phyloP scores from a whole-genome alignment of 92 coral and sea anemone genomes.

The Palythoa caribaeorum region DNA sequence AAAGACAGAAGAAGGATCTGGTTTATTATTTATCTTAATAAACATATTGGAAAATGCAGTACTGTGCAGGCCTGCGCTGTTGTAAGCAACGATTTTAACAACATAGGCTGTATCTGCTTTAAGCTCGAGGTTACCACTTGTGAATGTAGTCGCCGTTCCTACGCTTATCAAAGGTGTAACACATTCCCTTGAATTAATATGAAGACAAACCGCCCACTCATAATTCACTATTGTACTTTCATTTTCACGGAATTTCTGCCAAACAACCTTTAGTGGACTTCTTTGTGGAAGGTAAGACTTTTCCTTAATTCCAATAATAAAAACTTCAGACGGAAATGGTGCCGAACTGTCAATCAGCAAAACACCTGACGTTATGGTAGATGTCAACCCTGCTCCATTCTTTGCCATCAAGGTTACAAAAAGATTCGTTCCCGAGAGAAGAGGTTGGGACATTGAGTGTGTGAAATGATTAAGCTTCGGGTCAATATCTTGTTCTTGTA shows the following conservation, averaged over 20 bases:
- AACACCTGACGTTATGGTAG: constrained; percentile 39
- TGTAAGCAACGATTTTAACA: constrained; percentile 67
- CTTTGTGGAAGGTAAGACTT: constrained; percentile 56
- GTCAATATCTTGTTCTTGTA: constrained; percentile 41
- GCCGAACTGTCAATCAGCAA: constrained; percentile 74
- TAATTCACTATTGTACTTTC: constrained; percentile 72
- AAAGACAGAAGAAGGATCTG: constrained; percentile 71
- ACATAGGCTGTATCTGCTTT: constrained; percentile 66
- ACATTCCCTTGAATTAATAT: constrained; percentile 38
- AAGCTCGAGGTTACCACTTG: constrained; percentile 53
- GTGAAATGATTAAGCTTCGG: constrained; percentile 16
- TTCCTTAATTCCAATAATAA: constrained; percentile 55
- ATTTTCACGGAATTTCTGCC: constrained; percentile 69
- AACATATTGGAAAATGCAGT: constrained; percentile 49
- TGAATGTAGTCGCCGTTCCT: constrained; percentile 50
- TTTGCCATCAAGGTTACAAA: constrained; percentile 56
- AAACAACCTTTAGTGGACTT: constrained; percentile 54
- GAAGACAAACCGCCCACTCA: constrained; percentile 79
- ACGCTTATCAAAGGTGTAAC: constrained; percentile 59
- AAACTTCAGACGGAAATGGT: constrained; percentile 66
- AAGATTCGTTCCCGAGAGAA: constrained; percentile 68
- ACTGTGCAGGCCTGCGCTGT: constrained; percentile 63
- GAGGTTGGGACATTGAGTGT: constrained; percentile 44
- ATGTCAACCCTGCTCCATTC: constrained; percentile 78
- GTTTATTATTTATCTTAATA: constrained; percentile 49